Base-by-base conservation (phyloP, 2,888 invertebrate genomes). In the Clusia tigrina region DNA sequence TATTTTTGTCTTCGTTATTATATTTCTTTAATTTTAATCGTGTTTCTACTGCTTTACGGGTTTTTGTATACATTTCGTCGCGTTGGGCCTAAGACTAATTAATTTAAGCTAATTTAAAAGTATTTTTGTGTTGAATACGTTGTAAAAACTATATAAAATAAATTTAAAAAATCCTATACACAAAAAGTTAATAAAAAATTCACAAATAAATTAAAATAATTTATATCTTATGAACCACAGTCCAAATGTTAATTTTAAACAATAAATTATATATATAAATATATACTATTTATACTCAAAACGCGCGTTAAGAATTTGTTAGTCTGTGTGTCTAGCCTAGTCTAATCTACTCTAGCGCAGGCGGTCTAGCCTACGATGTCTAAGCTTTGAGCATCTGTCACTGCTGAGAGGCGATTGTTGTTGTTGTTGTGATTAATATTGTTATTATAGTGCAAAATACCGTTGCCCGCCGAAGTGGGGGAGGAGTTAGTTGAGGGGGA, bases 381-480 rank as follows among this genome's bases (percentile, higher is more conserved):
- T 78, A 83, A 76, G 74, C 82, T 83, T 81, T 83, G 83, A 80
- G 83, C 83, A 81, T 83, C 83, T 74, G 83, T 82, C 74, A 83
- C 81, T 76, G 81, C 81, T 77, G 73, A 63, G 46, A 55, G 54
- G 2, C 54, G 60, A 24, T 55, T 69, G 25, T 56, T 59, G 54
- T 63, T 60, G 51, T 66, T 58, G 66, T 61, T 51, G 61, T 51
- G 9, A 42, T 52, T 51, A 63, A 12, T 42, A 54, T 58, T 61
- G 65, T n/a, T n/a, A n/a, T 59, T 59, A 57, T 64, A 64, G n/a
- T n/a, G n/a, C n/a, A n/a, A n/a, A n/a, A n/a, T n/a, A 56, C 62
- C 62, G 60, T 20, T 58, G 65, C 59, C 67, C 6, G 32, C 32
- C 6, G 32, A 32, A 12, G 32, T 9, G 22, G 18, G 20, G 10